A percentile compares a stretch with the other conserved stretches of the same genome.
These are phyloP conservation scores for Ceratitis capitata DNA, from an alignment of 1,140 invertebrate species.

Conservation along the genomic window DNA sequence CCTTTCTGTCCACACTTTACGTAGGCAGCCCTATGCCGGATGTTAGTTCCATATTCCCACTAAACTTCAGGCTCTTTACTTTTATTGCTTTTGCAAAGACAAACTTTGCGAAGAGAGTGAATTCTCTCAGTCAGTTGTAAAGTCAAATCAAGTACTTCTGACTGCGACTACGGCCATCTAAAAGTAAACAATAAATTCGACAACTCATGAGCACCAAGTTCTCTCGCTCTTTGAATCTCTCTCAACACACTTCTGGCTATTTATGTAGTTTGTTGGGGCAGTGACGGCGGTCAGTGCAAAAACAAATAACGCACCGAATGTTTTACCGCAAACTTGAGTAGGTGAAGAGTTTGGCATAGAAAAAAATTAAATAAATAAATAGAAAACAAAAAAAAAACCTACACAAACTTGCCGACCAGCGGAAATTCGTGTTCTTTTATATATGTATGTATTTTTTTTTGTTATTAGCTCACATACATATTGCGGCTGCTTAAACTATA, in stretches of 20 bases:
- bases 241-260: background rate
- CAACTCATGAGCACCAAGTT: background rate
- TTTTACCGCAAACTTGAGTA: background rate
- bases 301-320: background rate
- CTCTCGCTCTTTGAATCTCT: no score
- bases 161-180: background rate
- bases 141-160: background rate
- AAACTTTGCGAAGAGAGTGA: background rate
- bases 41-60: background rate
- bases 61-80: background rate
- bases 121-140: background rate
- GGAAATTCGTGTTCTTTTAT: background rate
- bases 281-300: slow-evolving; percentile 2
- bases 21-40: background rate
- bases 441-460: no score
- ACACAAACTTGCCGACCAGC: background rate
- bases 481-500: no score
- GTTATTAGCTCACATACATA: no score
- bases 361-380: background rate
- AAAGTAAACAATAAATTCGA: slow-evolving; percentile 23
- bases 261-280: background rate
- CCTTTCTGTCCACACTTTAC: background rate
- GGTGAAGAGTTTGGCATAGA: background rate
- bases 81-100: background rate
- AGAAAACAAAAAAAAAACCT: background rate